A percentile compares a stretch with the other conserved stretches of the same genome.
phyloP scores from a whole-genome alignment of 2,797 vertebrate genomes.

The Rhabdomys pumilio region DNA sequence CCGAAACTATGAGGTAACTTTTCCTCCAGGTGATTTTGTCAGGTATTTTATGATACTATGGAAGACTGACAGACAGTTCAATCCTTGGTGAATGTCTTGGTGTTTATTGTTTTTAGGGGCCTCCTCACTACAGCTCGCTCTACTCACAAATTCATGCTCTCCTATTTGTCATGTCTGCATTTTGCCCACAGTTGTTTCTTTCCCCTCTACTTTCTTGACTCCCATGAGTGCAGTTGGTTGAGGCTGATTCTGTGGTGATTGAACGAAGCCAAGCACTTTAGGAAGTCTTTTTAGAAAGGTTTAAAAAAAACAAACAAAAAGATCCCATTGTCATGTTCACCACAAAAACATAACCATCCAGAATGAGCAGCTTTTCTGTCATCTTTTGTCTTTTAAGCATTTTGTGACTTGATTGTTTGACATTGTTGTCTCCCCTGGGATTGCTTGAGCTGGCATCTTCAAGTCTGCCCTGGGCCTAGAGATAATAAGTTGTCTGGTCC shows the following conservation, averaged over 20 bases:
- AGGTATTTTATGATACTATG: background rate
- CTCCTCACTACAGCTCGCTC: background rate
- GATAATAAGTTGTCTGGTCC: background rate
- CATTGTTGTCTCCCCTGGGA: background rate
- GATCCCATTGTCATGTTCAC: background rate
- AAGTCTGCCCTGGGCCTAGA: background rate
- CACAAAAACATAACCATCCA: background rate
- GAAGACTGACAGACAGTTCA: background rate
- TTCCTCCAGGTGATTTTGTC: background rate
- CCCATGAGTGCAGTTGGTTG: background rate
- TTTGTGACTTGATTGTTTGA: background rate
- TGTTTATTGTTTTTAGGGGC: background rate
- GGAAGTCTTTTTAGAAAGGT: background rate
- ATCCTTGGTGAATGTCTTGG: background rate
- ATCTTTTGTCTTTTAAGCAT: background rate
- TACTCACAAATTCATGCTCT: background rate
- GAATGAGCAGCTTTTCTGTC: slow-evolving; percentile 8
- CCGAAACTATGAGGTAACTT: background rate
- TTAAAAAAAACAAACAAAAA: background rate
- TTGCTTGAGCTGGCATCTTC: background rate
- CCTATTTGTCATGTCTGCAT: too few species aligned
- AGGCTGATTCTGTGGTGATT: background rate
- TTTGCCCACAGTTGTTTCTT: background rate
- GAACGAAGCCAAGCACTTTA: background rate
- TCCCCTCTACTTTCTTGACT: background rate